Evolutionary conservation across 2,888 invertebrate species (phyloP), one percentile per base, ranked within the genome.

Genomic region (Oithona nana): DNA sequence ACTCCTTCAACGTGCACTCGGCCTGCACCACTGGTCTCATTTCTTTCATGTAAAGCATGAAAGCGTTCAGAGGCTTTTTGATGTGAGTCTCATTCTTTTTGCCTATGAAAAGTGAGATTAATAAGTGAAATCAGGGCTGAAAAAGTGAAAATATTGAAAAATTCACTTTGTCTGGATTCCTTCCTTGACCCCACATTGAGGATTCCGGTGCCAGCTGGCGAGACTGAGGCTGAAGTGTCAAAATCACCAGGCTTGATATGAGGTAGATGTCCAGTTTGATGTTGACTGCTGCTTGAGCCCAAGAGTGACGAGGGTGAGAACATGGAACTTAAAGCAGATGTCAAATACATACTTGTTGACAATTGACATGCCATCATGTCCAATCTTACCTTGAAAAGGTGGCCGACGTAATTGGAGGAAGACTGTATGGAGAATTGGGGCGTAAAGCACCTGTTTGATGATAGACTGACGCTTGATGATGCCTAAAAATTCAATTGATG

Each of bases 11-110:
- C 67, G 95, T 95, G 76, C 93, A 94, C 75, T 99, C 97, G 49
- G 95, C 93, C 65, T 97, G 93, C 64, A 99, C 94, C 77, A 94
- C 92, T 68, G 94, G 92, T 73, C 98, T 80, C 90, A 95, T 95
- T 76, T 98, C 97, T 76, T 98, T 98, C 98, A 99, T 98, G 76
- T 95, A 98, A 69, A 98, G 80, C 98, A 99, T 99, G 80, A 99
- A 98, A 71, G 98, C 98, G 76, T 99, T 99, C 68, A 98, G 80
- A 66, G 98, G 98, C 78, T 98, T 98, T 80, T 97, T 97, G 77
- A 97, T 93, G 77, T 97, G 94, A 68, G 88, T 88, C 76, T 89
- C 88, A 79, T 90, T 66, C 48, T 66, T 65, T 89, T 39, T 6
- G 6, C 16, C 39, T 39, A 39, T 16, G 16, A 6, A 39, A 39